Conservation (phyloP, 2,888 invertebrate species). For the Lepidonotus clava region DNA sequence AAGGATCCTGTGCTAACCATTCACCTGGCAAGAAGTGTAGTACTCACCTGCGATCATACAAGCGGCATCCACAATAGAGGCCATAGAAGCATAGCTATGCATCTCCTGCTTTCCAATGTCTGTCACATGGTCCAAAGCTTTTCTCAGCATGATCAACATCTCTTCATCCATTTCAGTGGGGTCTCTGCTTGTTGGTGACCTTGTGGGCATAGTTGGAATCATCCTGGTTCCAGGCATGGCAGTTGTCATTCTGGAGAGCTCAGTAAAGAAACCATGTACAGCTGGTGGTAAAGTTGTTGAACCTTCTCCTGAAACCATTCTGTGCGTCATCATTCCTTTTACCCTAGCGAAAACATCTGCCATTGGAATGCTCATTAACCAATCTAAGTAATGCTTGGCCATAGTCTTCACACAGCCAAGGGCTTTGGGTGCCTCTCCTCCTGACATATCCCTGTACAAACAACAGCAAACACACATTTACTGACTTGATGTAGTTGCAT, state of each 20-base stretch:
- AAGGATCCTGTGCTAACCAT: neutral
- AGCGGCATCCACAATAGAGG: neutral
- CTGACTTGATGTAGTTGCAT: neutral
- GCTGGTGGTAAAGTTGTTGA: neutral
- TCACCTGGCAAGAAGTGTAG: neutral
- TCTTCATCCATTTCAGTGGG: neutral
- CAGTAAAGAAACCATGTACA: neutral
- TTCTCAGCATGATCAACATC: neutral
- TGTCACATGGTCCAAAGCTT: neutral
- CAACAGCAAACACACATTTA: neutral
- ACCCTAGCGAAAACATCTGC: neutral
- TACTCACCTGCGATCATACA: neutral
- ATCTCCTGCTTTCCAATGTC: neutral
- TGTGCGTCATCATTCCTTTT: neutral
- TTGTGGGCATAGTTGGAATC: neutral
- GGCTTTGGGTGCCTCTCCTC: neutral
- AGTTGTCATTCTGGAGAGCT: neutral
- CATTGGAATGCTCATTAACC: neutral
- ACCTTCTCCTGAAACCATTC: neutral
- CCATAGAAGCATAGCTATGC: neutral
- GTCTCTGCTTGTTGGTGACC: neutral
- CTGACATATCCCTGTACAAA: neutral
- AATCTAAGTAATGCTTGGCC: neutral
- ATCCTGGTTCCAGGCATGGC: neutral
- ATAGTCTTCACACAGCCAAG: neutral